Conservation (phyloP, 2,888 invertebrate genomes). For the Arenicola marina region DNA sequence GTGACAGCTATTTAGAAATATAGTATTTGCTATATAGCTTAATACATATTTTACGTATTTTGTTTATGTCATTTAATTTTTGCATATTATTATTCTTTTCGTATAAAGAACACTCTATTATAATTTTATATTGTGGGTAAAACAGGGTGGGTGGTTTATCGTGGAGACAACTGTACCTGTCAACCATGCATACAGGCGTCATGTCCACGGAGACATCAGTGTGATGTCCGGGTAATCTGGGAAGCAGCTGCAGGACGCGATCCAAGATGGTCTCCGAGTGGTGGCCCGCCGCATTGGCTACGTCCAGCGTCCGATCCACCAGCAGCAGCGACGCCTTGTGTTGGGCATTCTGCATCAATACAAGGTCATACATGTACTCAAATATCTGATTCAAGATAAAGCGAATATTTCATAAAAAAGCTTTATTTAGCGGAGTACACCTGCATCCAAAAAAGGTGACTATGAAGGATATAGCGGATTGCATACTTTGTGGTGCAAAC, state of each 20-base stretch:
- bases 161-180: conserved; percentile 46
- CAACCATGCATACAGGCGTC: conserved; percentile 68
- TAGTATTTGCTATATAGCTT: no score
- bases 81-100: no score
- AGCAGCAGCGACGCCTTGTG: conserved; percentile 58
- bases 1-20: no score
- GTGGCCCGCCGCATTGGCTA: conserved; percentile 69
- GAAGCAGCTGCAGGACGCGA: conserved; percentile 65
- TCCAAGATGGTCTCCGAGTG: conserved; percentile 70
- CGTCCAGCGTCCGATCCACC: conserved; percentile 71
- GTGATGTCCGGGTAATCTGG: conserved; percentile 69
- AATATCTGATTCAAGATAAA: not conserved
- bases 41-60: no score
- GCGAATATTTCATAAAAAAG: not conserved
- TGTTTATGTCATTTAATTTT: no score
- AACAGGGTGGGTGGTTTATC: not conserved
- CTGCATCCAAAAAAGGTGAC: no score
- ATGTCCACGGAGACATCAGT: conserved; percentile 72
- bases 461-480: no score
- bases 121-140: no score
- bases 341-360: conserved; percentile 47
- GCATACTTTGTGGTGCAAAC: no score
- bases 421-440: no score
- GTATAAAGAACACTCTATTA: no score
- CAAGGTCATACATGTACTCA: no score